A percentile compares a stretch with the other conserved stretches of the same genome.
Conservation (phyloP, 2,888 invertebrate species). For the Andrena flavipes region DNA sequence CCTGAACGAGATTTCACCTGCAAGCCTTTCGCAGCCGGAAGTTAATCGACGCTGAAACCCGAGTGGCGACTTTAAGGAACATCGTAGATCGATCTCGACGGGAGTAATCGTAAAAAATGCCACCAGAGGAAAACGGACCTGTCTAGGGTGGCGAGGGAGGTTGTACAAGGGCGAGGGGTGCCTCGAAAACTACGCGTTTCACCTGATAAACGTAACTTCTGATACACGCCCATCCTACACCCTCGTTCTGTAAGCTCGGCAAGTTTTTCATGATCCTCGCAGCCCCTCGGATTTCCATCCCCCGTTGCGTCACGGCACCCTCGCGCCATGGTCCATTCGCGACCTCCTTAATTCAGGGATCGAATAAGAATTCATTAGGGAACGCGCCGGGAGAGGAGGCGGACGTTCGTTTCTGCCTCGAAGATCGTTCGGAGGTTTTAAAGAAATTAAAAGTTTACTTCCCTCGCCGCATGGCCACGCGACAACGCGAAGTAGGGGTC, state of each 20-base stretch:
- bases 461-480: constrained; percentile 16
- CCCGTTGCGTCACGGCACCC: constrained; percentile 28
- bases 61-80: constrained; percentile 51
- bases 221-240: constrained; percentile 38
- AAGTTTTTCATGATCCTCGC: constrained; percentile 46
- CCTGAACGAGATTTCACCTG: constrained; percentile 52
- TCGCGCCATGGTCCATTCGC: constrained; percentile 56
- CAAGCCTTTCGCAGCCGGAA: constrained; percentile 63
- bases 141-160: constrained; percentile 16
- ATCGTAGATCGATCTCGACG: constrained; percentile 50
- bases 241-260: constrained; percentile 17
- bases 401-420: constrained; percentile 9
- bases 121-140: constrained; percentile 3
- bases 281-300: constrained; percentile 51
- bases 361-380: constrained; percentile 77
- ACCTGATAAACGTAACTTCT: constrained; percentile 71
- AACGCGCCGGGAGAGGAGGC: constrained; percentile 19
- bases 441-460: constrained; percentile 76
- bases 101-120: constrained; percentile 39
- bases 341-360: constrained; percentile 72
- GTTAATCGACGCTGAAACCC: constrained; percentile 67
- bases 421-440: constrained; percentile 63
- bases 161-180: constrained; percentile 20
- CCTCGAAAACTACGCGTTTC: constrained; percentile 47
- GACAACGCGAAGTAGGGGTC: constrained; percentile 2